These are phyloP conservation scores for Podarcis siculus DNA, from an alignment of 2,797 vertebrate species.

Conservation along the genomic window DNA sequence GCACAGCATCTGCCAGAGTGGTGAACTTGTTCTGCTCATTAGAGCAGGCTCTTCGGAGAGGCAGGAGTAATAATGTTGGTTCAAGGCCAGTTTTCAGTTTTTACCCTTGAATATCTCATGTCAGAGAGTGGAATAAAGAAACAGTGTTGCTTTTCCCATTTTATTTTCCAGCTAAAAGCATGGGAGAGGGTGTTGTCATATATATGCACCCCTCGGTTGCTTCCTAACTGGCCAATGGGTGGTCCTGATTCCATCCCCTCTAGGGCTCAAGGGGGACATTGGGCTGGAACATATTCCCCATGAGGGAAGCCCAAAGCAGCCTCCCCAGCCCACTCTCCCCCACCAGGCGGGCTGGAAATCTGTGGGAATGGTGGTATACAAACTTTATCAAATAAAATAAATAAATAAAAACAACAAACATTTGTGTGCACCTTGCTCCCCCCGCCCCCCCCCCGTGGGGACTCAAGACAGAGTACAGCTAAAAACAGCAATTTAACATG, in stretches of 20 bases:
- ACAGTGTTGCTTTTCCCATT: not conserved
- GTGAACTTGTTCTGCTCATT: constrained; percentile 11
- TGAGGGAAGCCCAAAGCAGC: no score
- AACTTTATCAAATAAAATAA: no score
- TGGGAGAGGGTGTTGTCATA: not conserved
- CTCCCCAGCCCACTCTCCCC: no score
- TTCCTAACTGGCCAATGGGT: not conserved
- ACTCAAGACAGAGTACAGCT: no score
- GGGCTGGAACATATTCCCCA: not conserved
- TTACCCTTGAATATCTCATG: not conserved
- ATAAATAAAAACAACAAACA: no score
- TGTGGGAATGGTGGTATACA: no score
- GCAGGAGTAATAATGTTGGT: not conserved
- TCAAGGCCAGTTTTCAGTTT: not conserved
- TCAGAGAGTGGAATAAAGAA: not conserved
- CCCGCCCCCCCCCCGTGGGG: no score
- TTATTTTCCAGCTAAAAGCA: not conserved
- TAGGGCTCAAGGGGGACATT: not conserved
- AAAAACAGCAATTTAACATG: no score
- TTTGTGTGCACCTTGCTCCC: no score
- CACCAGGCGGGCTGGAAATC: no score
- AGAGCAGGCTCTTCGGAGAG: not conserved
- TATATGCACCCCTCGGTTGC: no score
- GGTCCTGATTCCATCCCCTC: not conserved
- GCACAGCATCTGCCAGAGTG: not conserved